phyloP scores from a whole-genome alignment of 2,797 vertebrate species.

The Sebastes paucispinis region DNA sequence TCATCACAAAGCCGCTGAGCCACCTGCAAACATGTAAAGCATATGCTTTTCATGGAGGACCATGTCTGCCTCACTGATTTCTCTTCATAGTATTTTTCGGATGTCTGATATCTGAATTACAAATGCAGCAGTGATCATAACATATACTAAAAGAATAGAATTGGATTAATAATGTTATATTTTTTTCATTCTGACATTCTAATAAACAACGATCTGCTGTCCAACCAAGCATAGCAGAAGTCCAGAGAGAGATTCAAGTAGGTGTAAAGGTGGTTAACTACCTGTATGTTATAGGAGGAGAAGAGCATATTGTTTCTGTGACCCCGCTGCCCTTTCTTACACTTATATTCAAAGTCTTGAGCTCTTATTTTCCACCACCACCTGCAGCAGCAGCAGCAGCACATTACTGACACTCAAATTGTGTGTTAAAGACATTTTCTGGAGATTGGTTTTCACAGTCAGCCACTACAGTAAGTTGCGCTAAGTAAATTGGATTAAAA shows the following conservation, averaged over 20 bases:
- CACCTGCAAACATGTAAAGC: background rate
- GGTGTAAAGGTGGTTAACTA: constrained; percentile 1
- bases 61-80: background rate
- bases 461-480: constrained; percentile 18
- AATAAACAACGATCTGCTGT: background rate
- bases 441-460: constrained; percentile 42
- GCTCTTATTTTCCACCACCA: constrained; percentile 7
- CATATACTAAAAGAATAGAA: background rate
- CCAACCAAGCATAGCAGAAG: background rate
- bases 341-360: constrained; percentile 16
- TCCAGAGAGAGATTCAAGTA: constrained; percentile 7
- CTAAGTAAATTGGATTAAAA: constrained; percentile 35
- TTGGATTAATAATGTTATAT: background rate
- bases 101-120: background rate
- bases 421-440: constrained; percentile 47
- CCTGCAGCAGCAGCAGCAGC: constrained; percentile 8
- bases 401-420: constrained; percentile 33
- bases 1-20: background rate
- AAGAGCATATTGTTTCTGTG: constrained; percentile 8
- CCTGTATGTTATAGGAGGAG: background rate
- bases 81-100: background rate
- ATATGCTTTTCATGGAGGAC: background rate
- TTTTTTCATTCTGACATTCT: background rate
- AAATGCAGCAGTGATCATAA: background rate
- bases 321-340: constrained; percentile 4